These are phyloP conservation scores for Penaeus japonicus DNA, from an alignment of 1,140 invertebrate genomes.

Conservation along the genomic window DNA sequence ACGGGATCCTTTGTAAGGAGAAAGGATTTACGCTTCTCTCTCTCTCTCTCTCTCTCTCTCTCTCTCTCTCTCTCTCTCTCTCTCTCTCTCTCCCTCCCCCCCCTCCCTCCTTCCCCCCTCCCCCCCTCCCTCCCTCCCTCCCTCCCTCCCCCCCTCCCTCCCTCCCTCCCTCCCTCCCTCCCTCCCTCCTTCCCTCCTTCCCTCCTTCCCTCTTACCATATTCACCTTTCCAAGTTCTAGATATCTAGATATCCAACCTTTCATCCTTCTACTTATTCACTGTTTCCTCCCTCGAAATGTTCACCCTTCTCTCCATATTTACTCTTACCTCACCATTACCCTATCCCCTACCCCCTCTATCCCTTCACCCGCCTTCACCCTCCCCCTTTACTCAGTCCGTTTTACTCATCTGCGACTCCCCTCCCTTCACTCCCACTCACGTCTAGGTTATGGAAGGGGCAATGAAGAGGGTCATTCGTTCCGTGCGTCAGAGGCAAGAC, in stretches of 20 bases:
- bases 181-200: neutral
- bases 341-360: no score
- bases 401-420: no score
- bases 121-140: neutral
- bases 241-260: neutral
- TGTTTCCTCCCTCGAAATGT: no score
- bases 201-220: neutral
- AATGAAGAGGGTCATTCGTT: no score
- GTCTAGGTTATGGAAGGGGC: no score
- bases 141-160: neutral
- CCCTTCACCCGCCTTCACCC: no score
- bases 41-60: neutral
- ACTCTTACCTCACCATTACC: no score
- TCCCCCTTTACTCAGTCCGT: no score
- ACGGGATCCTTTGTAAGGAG: neutral
- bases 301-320: neutral
- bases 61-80: neutral
- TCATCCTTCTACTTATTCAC: neutral
- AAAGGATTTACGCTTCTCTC: neutral
- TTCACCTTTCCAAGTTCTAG: neutral
- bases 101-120: no score
- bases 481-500: no score
- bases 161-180: neutral
- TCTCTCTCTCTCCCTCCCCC: neutral
- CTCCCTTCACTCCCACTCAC: no score